Conservation (phyloP, 1,140 invertebrate species). For the Bilobella aurantiaca region DNA sequence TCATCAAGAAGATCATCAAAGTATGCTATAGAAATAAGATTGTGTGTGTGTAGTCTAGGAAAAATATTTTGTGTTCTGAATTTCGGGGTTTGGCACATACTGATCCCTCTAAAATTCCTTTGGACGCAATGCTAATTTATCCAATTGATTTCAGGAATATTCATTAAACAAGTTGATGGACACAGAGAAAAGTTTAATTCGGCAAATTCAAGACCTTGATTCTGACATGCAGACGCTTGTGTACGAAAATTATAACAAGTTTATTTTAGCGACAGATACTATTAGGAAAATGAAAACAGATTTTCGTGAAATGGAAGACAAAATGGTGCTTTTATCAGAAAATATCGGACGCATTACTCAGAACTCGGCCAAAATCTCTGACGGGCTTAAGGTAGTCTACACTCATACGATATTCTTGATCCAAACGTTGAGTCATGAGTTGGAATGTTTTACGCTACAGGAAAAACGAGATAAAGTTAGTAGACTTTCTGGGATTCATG, state of each 20-base stretch:
- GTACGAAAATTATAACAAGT: conserved; percentile 99
- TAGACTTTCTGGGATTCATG: conserved; percentile 77
- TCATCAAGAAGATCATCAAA: conserved; percentile 70
- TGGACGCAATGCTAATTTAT: not conserved
- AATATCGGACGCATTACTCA: conserved; percentile 94
- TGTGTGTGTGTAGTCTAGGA: too few relatives aligned
- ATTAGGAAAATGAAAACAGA: conserved; percentile 97
- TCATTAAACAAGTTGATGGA: conserved; percentile 75
- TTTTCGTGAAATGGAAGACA: conserved; percentile 94
- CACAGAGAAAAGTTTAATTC: conserved; percentile 67
- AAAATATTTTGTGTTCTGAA: too few relatives aligned
- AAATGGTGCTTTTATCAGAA: conserved; percentile 81
- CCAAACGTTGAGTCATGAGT: too few relatives aligned
- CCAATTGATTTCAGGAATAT: conserved; percentile 50
- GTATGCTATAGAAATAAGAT: too few relatives aligned
- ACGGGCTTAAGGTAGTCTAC: not conserved
- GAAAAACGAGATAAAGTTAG: conserved; percentile 78
- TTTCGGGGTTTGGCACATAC: too few relatives aligned
- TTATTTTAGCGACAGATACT: conserved; percentile 96
- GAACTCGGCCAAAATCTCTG: conserved; percentile 83
- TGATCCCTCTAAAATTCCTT: too few relatives aligned
- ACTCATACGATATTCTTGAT: conserved; percentile 10
- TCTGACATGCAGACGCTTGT: conserved; percentile 98
- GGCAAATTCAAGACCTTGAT: conserved; percentile 81
- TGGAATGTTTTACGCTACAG: conserved; percentile 41